A percentile compares a stretch with the other conserved stretches of the same genome.
These are phyloP conservation scores for Syndactyla subalaris DNA, from an alignment of 2,797 vertebrate genomes.

Conservation along the genomic window DNA sequence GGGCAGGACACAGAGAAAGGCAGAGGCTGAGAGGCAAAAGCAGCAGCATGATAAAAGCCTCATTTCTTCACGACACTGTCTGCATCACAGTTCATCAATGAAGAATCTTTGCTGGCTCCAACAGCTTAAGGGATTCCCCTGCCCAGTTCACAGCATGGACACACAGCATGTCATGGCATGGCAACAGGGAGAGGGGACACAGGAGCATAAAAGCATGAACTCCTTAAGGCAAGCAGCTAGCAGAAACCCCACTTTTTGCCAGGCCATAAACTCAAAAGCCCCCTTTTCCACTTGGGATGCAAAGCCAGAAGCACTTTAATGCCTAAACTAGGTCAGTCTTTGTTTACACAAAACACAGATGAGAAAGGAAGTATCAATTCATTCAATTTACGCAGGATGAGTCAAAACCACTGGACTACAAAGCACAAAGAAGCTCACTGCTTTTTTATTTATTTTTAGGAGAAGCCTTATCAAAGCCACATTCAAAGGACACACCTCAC, in stretches of 20 bases:
- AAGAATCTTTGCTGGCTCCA: neutral
- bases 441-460: neutral
- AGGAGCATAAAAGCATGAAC: neutral
- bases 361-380: constrained; percentile 43
- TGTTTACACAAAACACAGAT: constrained; percentile 64
- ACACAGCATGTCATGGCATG: neutral
- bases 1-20: neutral
- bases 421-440: neutral
- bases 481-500: neutral
- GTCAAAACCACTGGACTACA: neutral
- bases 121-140: neutral
- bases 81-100: neutral
- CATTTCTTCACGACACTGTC: neutral
- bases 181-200: neutral
- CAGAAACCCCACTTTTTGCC: neutral
- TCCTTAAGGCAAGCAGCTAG: neutral
- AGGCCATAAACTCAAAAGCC: neutral
- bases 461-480: neutral
- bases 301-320: constrained; percentile 42
- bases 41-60: neutral
- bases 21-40: neutral
- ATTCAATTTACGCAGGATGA: neutral
- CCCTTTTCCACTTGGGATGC: constrained; percentile 17
- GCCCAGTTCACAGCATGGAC: neutral
- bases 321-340: constrained; percentile 57